These are phyloP conservation scores for Tonatia bakeri DNA, from an alignment of 2,113 vertebrate genomes.

Conservation along the genomic window DNA sequence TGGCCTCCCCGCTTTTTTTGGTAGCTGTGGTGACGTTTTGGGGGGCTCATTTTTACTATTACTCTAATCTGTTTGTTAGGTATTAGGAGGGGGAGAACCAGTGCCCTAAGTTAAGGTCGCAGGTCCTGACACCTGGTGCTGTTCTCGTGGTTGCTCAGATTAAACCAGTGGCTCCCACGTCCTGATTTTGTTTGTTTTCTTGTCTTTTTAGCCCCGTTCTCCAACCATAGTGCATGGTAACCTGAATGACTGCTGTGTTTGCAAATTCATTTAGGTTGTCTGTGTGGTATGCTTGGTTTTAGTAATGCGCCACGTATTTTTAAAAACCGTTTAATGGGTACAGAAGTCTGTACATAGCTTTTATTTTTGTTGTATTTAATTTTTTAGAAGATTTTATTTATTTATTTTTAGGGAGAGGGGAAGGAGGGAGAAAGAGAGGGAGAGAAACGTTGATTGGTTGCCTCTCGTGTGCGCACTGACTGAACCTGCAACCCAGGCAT, in stretches of 20 bases:
- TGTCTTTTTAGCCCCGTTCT: neutral
- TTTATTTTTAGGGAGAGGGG: too few species aligned
- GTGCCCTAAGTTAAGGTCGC: neutral
- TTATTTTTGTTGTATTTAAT: neutral
- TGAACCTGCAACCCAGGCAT: too few species aligned
- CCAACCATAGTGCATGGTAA: neutral
- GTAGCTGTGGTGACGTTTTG: neutral
- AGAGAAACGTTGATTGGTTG: too few species aligned
- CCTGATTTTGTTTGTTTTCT: neutral
- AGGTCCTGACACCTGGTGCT: neutral
- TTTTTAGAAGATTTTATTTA: too few species aligned
- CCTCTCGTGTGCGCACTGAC: too few species aligned
- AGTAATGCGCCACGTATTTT: neutral
- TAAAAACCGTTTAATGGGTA: neutral
- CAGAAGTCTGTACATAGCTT: neutral
- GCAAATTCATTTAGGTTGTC: neutral
- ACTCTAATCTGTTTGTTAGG: neutral
- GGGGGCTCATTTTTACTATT: neutral
- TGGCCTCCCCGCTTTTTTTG: neutral
- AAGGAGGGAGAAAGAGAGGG: too few species aligned
- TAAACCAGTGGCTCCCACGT: neutral
- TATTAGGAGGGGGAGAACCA: neutral
- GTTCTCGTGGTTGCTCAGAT: neutral
- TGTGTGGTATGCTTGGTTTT: neutral
- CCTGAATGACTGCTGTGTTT: neutral